phyloP scores from a whole-genome alignment of 35 echinoderm and acorn worm genomes.

The Ophioderma brevispina region DNA sequence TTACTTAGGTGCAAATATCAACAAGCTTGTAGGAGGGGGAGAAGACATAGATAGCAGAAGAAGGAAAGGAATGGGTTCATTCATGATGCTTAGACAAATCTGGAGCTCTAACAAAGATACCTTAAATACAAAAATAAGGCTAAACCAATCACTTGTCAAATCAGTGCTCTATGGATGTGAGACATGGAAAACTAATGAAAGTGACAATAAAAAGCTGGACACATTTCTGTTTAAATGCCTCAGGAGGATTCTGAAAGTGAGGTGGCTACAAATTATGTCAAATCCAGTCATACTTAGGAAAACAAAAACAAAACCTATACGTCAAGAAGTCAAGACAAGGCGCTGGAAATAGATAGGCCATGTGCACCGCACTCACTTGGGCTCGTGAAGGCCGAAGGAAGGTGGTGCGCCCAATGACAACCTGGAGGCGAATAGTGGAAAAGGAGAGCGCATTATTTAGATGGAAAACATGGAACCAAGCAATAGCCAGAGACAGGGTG shows the following conservation, averaged over 20 bases:
- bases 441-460: too few species aligned
- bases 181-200: not conserved
- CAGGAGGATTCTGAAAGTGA: not conserved
- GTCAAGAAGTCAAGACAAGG: not conserved
- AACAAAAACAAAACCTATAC: not conserved
- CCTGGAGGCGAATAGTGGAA: too few species aligned
- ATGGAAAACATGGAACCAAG: too few species aligned
- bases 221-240: not conserved
- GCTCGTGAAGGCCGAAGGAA: too few species aligned
- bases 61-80: not conserved
- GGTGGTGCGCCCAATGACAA: too few species aligned
- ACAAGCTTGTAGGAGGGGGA: not conserved
- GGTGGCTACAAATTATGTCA: not conserved
- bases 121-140: not conserved
- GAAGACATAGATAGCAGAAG: not conserved
- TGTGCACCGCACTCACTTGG: too few species aligned
- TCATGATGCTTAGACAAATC: not conserved
- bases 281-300: not conserved
- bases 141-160: not conserved
- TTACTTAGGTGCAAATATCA: not conserved
- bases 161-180: not conserved
- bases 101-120: not conserved
- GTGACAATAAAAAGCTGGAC: not conserved
- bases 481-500: too few species aligned
- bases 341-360: not conserved